These are phyloP conservation scores for Oreohelix idahoensis DNA, from an alignment of 1,140 invertebrate species.

Conservation along the genomic window DNA sequence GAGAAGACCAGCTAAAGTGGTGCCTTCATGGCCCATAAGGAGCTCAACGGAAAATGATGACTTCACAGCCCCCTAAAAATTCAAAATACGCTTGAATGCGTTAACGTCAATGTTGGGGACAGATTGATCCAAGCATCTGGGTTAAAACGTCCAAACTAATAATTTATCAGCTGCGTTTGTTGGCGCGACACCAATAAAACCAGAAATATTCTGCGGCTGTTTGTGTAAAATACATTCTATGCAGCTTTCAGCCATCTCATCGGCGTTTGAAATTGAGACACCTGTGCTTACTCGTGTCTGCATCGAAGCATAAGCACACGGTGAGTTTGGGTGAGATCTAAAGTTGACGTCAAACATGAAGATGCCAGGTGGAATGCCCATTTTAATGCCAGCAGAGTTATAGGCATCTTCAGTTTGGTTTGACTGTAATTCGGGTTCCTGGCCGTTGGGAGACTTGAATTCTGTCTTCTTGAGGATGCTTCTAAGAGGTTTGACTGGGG, in stretches of 20 bases:
- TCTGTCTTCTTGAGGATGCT: slow-evolving; percentile 28
- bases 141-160: too few relatives aligned
- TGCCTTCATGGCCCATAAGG: too few relatives aligned
- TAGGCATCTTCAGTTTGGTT: background rate
- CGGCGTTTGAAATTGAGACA: background rate
- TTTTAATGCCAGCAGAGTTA: background rate
- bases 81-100: too few relatives aligned
- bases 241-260: background rate
- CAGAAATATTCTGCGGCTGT: background rate
- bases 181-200: background rate
- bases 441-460: background rate
- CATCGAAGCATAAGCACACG: background rate
- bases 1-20: too few relatives aligned
- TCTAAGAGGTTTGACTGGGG: background rate
- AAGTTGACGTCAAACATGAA: background rate
- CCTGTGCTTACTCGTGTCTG: background rate
- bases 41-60: too few relatives aligned
- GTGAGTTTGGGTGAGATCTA: background rate
- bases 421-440: background rate
- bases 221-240: background rate
- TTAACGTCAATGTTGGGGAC: too few relatives aligned
- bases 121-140: too few relatives aligned
- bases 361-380: background rate
- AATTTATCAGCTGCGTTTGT: too few relatives aligned
- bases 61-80: too few relatives aligned